Evolutionary conservation across 2,888 invertebrate species (phyloP), one percentile per base, ranked within the genome.

Genomic region (Lamproptera curius): DNA sequence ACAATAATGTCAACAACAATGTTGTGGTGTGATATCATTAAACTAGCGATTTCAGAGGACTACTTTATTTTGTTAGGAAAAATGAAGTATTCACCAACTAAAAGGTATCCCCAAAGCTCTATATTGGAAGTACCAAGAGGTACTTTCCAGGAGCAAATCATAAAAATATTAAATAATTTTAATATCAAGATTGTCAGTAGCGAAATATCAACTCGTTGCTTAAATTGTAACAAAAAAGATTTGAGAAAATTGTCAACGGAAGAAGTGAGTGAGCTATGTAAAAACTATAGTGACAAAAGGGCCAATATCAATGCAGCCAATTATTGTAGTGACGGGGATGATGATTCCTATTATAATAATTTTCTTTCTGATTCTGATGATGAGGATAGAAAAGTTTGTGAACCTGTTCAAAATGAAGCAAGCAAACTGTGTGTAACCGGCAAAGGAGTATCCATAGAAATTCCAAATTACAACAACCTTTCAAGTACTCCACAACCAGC

Each of bases 191-290:
- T 95, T 39, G 89, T 85, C 20, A 86, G 90, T 65, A 86, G 85
- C 52, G 90, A 95, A 73, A 89, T 95, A 52, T 92, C 94, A 62
- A 92, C 90, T 61, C 87, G 93, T 58, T 96, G 96, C 75, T 90
- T 92, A 75, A 91, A 92, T 73, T 88, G 90, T 70, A 89, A 88
- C 63, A 63, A 67, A 33, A 69, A 60, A 50, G 64, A 71, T 50
- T 58, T 85, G 53, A 78, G 55, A 52, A 71, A 62, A 51, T 48
- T 84, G 20, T 56, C 59, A 53, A 44, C 59, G 39, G 63, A 67
- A 50, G 78, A 81, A 55, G 74, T 85, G 45, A 46, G 60, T 48
- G 64, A 70, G 46, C 57, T 82, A 35, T 80, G 77, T 61, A 59
- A 46, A 42, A 63, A 67, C 17, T 77, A 74, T 62, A 68, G 53